Conservation (phyloP, 2,888 invertebrate genomes). For the Aphrophora alni region DNA sequence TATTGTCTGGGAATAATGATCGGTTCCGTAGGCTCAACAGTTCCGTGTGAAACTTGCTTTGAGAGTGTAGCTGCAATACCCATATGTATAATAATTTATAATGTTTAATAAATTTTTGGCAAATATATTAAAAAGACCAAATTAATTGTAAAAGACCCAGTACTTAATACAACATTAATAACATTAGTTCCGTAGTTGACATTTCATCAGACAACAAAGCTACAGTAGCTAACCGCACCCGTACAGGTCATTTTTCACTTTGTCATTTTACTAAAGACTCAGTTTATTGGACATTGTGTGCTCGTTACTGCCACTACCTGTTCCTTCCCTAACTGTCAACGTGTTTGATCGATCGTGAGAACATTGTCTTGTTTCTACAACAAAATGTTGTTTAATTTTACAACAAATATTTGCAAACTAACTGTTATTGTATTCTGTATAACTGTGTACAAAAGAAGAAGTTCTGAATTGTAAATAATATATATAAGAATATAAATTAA, state of each 20-base stretch:
- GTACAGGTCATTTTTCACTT: neutral
- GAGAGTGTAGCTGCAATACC: no score
- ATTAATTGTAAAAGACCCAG: neutral
- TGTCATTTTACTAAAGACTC: neutral
- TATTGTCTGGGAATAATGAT: no score
- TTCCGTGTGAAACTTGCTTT: no score
- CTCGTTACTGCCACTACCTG: neutral
- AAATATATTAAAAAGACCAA: no score
- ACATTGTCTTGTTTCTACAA: neutral
- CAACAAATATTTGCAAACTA: neutral
- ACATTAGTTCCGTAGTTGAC: neutral
- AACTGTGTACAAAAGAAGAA: no score
- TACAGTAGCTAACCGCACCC: neutral
- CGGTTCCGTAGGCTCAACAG: no score
- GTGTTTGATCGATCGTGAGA: neutral
- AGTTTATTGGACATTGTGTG: neutral
- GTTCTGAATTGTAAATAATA: no score
- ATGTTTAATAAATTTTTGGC: no score
- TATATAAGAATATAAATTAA: no score
- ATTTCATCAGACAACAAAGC: no score
- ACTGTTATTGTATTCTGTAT: neutral
- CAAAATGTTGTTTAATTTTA: neutral
- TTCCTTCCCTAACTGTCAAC: neutral
- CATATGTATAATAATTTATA: no score
- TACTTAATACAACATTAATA: neutral